These are phyloP conservation scores for Nymphalis urticae DNA, from an alignment of 2,888 invertebrate genomes.

Conservation along the genomic window DNA sequence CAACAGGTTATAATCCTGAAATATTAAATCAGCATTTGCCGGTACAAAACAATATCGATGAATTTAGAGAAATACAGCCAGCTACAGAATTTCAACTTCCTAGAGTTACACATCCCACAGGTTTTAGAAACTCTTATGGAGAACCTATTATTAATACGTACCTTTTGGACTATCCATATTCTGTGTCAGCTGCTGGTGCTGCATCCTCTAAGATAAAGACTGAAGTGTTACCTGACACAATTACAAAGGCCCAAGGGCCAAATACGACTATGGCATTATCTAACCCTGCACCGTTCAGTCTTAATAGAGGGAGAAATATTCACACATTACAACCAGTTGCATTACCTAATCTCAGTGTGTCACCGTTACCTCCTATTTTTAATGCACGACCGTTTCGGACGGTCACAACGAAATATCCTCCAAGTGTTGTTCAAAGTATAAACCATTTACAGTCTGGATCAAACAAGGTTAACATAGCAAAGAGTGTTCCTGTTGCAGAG, in stretches of 20 bases:
- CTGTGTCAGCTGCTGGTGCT: constrained; percentile 67
- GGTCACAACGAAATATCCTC: constrained; percentile 50
- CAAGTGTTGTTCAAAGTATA: constrained; percentile 57
- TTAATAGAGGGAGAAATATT: constrained; percentile 73
- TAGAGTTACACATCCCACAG: constrained; percentile 60
- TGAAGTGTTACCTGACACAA: constrained; percentile 59
- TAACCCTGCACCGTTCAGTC: constrained; percentile 72
- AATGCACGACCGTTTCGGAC: constrained; percentile 82
- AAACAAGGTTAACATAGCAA: constrained; percentile 78
- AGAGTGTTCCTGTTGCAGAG: constrained; percentile 85
- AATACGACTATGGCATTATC: constrained; percentile 66
- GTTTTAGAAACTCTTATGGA: constrained; percentile 74
- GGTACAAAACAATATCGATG: constrained; percentile 53
- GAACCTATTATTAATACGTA: constrained; percentile 66
- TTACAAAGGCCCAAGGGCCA: constrained; percentile 45
- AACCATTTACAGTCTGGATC: constrained; percentile 57
- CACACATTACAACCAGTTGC: constrained; percentile 82
- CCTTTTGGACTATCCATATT: constrained; percentile 60
- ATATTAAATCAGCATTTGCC: constrained; percentile 56
- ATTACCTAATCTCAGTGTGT: constrained; percentile 84
- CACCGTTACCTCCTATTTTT: constrained; percentile 83
- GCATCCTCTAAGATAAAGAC: constrained; percentile 71
- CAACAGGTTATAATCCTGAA: constrained; percentile 52
- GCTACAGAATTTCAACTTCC: constrained; percentile 61
- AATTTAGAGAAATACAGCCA: constrained; percentile 52